phyloP scores from a whole-genome alignment of 2,888 invertebrate species.

The Dione juno region DNA sequence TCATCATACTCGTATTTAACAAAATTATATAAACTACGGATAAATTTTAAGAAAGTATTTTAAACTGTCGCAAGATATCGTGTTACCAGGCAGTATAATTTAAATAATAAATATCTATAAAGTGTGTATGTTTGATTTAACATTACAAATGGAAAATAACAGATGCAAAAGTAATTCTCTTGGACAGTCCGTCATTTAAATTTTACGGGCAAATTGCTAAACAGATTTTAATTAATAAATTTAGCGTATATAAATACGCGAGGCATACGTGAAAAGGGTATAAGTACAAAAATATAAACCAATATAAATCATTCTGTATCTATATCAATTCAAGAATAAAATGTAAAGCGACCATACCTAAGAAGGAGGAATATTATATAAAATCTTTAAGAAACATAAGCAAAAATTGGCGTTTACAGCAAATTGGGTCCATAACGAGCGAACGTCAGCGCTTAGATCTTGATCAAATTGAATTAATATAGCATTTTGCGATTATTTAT shows the following conservation, averaged over 20 bases:
- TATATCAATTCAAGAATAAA: background rate
- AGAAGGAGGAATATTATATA: conserved; percentile 19
- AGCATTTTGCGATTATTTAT: conserved; percentile 18
- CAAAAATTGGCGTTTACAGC: conserved; percentile 21
- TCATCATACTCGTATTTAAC: too few relatives aligned
- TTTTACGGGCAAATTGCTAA: background rate
- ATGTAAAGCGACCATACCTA: background rate
- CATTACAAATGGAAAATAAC: background rate
- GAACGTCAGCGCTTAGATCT: conserved; percentile 21
- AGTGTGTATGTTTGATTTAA: too few relatives aligned
- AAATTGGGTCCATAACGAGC: conserved; percentile 15
- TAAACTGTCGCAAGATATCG: background rate
- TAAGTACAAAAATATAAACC: background rate
- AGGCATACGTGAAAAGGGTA: too few relatives aligned
- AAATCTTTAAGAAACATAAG: conserved; percentile 9
- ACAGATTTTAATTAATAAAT: background rate
- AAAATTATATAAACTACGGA: too few relatives aligned
- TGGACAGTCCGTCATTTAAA: background rate
- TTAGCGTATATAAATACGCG: background rate
- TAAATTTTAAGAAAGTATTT: too few relatives aligned
- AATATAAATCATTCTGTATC: background rate
- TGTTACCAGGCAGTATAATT: background rate
- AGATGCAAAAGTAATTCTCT: background rate
- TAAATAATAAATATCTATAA: background rate
- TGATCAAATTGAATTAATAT: conserved; percentile 27